A percentile compares a stretch with the other conserved stretches of the same genome.
phyloP scores from a whole-genome alignment of 2,888 invertebrate species.

The Cataglyphis rosenhaueri region DNA sequence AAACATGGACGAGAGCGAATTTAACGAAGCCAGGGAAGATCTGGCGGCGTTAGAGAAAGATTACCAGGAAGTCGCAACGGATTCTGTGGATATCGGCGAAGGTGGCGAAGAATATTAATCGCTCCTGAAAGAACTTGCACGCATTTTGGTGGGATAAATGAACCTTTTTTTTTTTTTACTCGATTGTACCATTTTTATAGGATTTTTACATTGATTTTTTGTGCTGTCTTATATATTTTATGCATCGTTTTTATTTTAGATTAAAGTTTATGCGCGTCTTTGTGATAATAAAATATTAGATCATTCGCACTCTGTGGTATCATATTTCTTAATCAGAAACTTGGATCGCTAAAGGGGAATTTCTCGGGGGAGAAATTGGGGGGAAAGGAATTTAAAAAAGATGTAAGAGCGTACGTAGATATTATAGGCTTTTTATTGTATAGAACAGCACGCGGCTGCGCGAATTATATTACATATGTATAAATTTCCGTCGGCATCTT shows the following conservation, averaged over 20 bases:
- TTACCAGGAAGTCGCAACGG: conserved; percentile 95
- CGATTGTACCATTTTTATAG: conserved; percentile 28
- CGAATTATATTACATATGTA: conserved; percentile 84
- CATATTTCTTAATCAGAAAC: background rate
- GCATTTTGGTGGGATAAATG: conserved; percentile 31
- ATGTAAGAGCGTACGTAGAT: conserved; percentile 65
- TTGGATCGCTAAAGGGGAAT: background rate
- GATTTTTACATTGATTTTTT: conserved; percentile 48
- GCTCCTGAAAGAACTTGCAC: background rate
- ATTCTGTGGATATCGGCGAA: conserved; percentile 91
- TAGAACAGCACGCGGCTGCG: conserved; percentile 78
- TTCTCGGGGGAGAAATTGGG: background rate
- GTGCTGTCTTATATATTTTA: conserved; percentile 16
- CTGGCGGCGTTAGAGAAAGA: conserved; percentile 93
- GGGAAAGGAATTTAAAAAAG: background rate
- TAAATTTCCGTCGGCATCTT: conserved; percentile 82
- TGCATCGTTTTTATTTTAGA: conserved; percentile 25
- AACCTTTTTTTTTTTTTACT: conserved; percentile 18
- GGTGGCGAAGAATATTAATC: conserved; percentile 88
- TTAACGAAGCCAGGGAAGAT: conserved; percentile 86
- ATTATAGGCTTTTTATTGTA: conserved; percentile 82
- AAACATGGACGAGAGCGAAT: conserved; percentile 80
- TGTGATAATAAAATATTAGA: conserved; percentile 17
- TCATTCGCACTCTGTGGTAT: background rate
- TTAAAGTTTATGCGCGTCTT: background rate